Base-by-base conservation (phyloP, 2,888 invertebrate species). In the Malacosoma neustria region DNA sequence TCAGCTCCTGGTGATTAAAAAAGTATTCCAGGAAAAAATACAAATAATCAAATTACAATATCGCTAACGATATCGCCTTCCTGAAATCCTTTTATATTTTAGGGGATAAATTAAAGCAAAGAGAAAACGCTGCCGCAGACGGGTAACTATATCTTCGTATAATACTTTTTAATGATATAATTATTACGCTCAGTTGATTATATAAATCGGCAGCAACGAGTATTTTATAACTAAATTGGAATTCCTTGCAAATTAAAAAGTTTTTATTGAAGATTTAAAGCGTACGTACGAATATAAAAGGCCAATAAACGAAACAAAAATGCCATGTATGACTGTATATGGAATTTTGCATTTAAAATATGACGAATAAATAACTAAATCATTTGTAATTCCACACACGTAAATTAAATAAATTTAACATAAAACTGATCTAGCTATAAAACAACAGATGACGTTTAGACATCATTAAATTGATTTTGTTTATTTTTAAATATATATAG, bases 31-130 rank as follows among this genome's bases (percentile, higher is more conserved):
- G 73, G 70, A 77, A 82, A 81, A 84, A 86, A 82, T 76, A 87
- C 82, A 86, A 87, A 85, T 85, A 86, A 87, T 86, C 80, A 82
- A 87, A 87, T 87, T 87, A 87, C 86, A 86, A 86, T 86, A 86
- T 87, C 81, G 82, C 80, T 87, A 87, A 87, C 87, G 79, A 61
- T 52, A 54, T 58, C 61, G 63, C 60, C 75, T 80, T 76, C 74
- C 68, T 70, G 64, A 73, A 82, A 85, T 85, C 85, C 85, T 85
- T 85, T 85, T 84, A 79, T 79, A 77, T 79, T 82, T 80, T 79
- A 68, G 72, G 71, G 80, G 79, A 82, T 81, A 81, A 84, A 84
- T 82, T 82, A 80, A 70, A 72, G 70, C 72, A 67, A 70, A 62
- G 57, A 64, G 42, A 22, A 22, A 22, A 9, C 22, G 9, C 2